These are phyloP conservation scores for Forpus xanthops DNA, from an alignment of 2,797 vertebrate species.

Conservation along the genomic window DNA sequence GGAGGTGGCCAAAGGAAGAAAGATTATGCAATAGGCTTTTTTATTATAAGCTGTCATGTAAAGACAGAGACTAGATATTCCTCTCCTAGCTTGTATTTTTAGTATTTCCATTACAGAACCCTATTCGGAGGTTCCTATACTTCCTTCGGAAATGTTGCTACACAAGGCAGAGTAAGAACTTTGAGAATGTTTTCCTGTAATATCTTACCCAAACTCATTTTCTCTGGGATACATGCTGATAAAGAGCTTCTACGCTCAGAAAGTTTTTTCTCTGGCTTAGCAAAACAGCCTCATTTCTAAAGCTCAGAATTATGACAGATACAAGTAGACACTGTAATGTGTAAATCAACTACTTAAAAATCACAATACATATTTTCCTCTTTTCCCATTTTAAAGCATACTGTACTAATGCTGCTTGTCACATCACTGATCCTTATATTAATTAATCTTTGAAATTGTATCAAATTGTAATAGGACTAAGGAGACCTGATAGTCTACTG, in stretches of 20 bases:
- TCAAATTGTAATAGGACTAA: background rate
- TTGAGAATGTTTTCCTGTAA: background rate
- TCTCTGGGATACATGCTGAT: background rate
- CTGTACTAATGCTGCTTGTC: background rate
- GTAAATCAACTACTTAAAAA: background rate
- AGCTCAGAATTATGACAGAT: background rate
- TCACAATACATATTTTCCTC: background rate
- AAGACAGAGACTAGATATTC: background rate
- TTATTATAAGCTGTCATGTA: background rate
- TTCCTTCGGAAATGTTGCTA: background rate
- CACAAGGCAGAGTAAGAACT: background rate
- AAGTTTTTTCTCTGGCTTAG: background rate
- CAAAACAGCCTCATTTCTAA: background rate
- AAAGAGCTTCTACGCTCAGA: background rate
- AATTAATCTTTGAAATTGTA: slow-evolving; percentile 22
- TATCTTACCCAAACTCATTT: background rate
- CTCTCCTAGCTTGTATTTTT: background rate
- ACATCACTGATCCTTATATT: background rate
- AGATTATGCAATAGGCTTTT: background rate
- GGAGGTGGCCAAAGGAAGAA: background rate
- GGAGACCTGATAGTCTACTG: background rate
- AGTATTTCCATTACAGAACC: slow-evolving; percentile 18
- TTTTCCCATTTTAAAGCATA: background rate
- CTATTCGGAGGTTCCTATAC: background rate
- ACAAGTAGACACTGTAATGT: background rate